Base-by-base conservation (phyloP, 2,888 invertebrate species). In the Nebria brevicollis region DNA sequence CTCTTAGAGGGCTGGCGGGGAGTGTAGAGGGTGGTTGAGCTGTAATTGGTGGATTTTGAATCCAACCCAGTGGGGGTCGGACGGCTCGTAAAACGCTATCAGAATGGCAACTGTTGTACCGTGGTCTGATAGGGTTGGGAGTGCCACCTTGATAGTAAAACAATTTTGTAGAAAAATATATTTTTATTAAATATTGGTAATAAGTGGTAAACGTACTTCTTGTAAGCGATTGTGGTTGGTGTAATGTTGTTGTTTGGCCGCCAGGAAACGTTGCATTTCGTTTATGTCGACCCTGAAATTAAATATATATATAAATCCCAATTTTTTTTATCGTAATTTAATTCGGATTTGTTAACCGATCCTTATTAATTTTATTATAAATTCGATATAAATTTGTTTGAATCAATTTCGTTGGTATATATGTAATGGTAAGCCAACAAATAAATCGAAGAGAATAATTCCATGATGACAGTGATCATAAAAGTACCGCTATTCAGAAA, bases 251-350 rank as follows among this genome's bases (percentile, higher is more conserved):
- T 11, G 93, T 91, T 87, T 95, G 94, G 13, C 94, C 94, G 25
- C 95, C 94, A 64, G 95, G 94, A 89, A 95, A 94, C 42, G 95
- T 95, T 11, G 95, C 94, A 87, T 95, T 95, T 82, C 95, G 90
- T 89, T 95, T 95, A 87, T 95, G 94, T 75, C 95, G 93, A 82
- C 94, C 94, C 92, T 94, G 90, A 15, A 86, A 86, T 15, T 11
- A 68, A 68, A 68, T 68, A 68, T 68, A 68, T 1, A 15, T 65
- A 10, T 68, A 2, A 68, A 6, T 68, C n/a, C 13, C 13, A 26
- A 15, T 68, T 68, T 68, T 54, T 54, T 54, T 54, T 2, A 2
- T 13, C 54, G 34, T 34, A 34, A 2, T 4, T 5, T 34, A 34
- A 20, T 20, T 20, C 20, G 34, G 5, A 66, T 15, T 2, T 66